Evolutionary conservation across 2,888 invertebrate species (phyloP), one percentile per base, ranked within the genome.

Genomic region (Byasa hedistus): DNA sequence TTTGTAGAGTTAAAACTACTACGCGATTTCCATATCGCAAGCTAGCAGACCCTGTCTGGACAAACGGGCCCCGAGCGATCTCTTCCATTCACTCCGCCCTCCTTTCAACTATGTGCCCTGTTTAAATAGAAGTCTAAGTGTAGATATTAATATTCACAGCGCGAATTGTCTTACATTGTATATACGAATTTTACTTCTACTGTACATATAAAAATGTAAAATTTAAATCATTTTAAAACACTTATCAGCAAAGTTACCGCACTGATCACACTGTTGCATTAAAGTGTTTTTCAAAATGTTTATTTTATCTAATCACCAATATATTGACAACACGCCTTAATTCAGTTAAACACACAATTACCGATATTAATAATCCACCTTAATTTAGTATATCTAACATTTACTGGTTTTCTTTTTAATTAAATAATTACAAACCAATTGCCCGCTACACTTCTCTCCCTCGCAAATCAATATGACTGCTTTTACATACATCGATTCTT

Each of bases 31-130:
- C 66, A 66, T 58, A 62, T 66, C 66, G 54, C 57, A 62, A 58
- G 66, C 57, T 57, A 24, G 56, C 58, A 65, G 59, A 54, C 44
- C 58, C 55, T 54, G 58, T 57, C 66, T 66, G 62, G 58, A 62
- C 66, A 66, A 66, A 66, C 44, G 48, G 39, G 58, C 62, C 66
- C 58, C 66, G 65, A 60, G 65, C 65, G 59, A 39, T 60, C 55
- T 27, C 19, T 23, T 55, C 44, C 36, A 24, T 44, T 58, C 61
- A 61, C 52, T 61, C 21, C 17, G 57, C 57, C 23, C 60, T 32
- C 56, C 56, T 57, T 65, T 64, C 64, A 59, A 36, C 55, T 51
- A 48, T 51, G 44, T 23, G 55, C 51, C 32, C 57, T 61, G 59
- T 65, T 61, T 52, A 59, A 59, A 65, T 60, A 60, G 51, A 60